Evolutionary conservation across 2,113 vertebrate genomes (phyloP).

Genomic region (Pan troglodytes): DNA sequence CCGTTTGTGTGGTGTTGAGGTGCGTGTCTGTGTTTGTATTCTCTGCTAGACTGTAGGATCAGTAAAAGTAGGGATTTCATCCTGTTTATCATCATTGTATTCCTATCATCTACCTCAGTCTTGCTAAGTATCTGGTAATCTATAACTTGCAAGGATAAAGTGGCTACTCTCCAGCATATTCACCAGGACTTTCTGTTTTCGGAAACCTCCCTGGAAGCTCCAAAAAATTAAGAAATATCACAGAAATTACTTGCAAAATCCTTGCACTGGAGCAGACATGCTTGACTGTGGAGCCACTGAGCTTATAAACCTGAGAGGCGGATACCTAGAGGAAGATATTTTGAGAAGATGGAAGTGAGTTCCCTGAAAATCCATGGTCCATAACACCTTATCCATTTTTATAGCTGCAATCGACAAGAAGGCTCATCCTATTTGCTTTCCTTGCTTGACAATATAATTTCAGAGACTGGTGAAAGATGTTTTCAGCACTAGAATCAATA

Average conservation of each 20-base stretch:
- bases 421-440: conserved; percentile 49
- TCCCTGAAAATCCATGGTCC: not conserved
- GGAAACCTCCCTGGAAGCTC: not conserved
- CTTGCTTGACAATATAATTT: conserved; percentile 64
- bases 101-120: not conserved
- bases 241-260: not conserved
- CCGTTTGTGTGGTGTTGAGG: not conserved
- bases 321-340: conserved; percentile 17
- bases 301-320: not conserved
- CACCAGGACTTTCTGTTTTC: not conserved
- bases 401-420: conserved; percentile 52
- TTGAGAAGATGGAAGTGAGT: conserved; percentile 40
- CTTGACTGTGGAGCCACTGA: not conserved
- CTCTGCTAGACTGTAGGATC: not conserved
- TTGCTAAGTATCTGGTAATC: not conserved
- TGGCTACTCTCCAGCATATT: not conserved
- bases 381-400: conserved; percentile 43
- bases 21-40: not conserved
- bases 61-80: not conserved
- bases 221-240: not conserved
- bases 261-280: not conserved
- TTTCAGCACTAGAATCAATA: conserved; percentile 60
- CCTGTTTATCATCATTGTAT: not conserved
- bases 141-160: not conserved
- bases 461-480: conserved; percentile 59